A percentile compares a stretch with the other conserved stretches of the same genome.
These are phyloP conservation scores for Lordiphosa clarofinis DNA, from an alignment of 1,140 invertebrate species.

Conservation along the genomic window DNA sequence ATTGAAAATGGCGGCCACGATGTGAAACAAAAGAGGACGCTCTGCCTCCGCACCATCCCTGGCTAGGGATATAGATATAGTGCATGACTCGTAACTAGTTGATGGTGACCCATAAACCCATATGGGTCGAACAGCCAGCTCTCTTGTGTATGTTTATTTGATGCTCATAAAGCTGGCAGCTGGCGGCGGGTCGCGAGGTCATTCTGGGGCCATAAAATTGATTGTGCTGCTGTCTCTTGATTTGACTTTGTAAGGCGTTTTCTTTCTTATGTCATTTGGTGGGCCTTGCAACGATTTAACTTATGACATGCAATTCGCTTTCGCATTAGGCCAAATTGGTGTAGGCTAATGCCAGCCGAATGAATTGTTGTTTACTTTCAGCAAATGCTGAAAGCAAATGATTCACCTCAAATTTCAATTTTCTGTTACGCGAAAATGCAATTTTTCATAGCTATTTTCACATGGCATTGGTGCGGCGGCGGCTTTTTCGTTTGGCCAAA, in stretches of 20 bases:
- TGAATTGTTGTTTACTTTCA: background rate
- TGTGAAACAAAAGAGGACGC: slow-evolving; percentile 1
- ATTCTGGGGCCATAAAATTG: slow-evolving; percentile 42
- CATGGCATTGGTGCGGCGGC: slow-evolving; percentile 15
- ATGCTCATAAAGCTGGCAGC: slow-evolving; percentile 41
- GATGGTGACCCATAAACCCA: slow-evolving; percentile 53
- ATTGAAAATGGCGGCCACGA: slow-evolving; percentile 42
- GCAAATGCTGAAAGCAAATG: slow-evolving; percentile 6
- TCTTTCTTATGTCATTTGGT: slow-evolving; percentile 14
- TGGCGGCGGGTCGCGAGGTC: slow-evolving; percentile 9
- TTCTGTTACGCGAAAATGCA: slow-evolving; percentile 26
- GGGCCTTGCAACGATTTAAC: slow-evolving; percentile 34
- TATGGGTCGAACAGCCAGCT: slow-evolving; percentile 23
- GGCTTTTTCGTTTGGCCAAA: background rate
- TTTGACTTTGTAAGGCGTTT: slow-evolving; percentile 22
- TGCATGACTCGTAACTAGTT: slow-evolving; percentile 25
- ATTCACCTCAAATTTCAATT: slow-evolving; percentile 52
- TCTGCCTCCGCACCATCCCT: too few relatives aligned
- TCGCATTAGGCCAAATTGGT: slow-evolving; percentile 53
- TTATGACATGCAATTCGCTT: slow-evolving; percentile 54
- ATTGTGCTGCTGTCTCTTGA: slow-evolving; percentile 37
- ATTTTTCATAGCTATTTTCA: slow-evolving; percentile 37
- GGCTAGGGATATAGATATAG: slow-evolving; percentile 21
- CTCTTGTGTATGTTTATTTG: slow-evolving; percentile 47
- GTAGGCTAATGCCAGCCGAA: background rate